phyloP scores from a whole-genome alignment of 2,888 invertebrate species.

The Galerucella calmariensis region DNA sequence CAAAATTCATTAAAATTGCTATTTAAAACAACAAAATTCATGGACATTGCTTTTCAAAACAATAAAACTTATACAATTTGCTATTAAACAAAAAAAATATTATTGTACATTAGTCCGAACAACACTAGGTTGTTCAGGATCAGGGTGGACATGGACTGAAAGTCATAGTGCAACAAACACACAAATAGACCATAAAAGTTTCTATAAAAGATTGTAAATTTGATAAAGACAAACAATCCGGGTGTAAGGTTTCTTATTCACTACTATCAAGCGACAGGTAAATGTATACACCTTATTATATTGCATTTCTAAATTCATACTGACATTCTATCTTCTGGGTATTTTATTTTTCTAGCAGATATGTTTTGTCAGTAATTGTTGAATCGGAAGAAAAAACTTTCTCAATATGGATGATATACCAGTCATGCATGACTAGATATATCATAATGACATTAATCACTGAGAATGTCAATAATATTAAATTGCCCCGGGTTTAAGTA shows the following conservation, averaged over 20 bases:
- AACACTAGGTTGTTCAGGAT: too few species aligned
- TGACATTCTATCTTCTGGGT: not conserved
- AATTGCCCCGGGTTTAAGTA: not conserved
- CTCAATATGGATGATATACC: not conserved
- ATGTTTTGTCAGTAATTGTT: constrained; percentile 8
- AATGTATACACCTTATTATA: constrained; percentile 3
- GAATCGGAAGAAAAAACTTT: constrained; percentile 13
- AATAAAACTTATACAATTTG: too few species aligned
- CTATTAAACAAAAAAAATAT: too few species aligned
- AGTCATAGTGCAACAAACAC: too few species aligned
- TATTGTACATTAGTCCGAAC: too few species aligned
- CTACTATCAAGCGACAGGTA: not conserved
- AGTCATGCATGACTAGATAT: constrained; percentile 11
- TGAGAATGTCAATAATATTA: not conserved
- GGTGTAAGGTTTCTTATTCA: not conserved
- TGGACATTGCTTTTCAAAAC: too few species aligned
- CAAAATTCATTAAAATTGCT: too few species aligned
- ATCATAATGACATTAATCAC: not conserved
- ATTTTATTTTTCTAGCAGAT: not conserved
- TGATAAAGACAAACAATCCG: not conserved
- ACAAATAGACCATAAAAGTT: too few species aligned
- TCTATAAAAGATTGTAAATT: not conserved
- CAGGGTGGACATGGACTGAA: too few species aligned
- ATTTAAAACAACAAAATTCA: too few species aligned
- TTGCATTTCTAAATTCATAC: constrained; percentile 9